Conservation (phyloP, 1,140 invertebrate species). For the Popillia japonica region DNA sequence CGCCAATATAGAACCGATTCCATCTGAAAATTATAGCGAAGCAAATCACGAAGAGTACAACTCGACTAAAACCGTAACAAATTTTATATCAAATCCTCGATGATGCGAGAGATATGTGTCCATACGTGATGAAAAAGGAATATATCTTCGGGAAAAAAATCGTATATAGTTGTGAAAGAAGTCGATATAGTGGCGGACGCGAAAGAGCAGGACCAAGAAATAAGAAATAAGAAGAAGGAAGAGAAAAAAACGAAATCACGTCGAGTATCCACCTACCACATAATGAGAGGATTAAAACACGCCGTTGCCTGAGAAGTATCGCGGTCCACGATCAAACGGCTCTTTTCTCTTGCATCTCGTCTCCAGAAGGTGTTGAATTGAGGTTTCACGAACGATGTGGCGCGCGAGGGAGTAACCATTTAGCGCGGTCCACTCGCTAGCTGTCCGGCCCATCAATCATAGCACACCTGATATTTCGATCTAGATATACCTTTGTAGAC, state of each 20-base stretch:
- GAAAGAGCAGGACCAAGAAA: neutral
- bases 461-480: conserved; percentile 54
- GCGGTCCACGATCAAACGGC: conserved; percentile 47
- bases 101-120: neutral
- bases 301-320: conserved; percentile 43
- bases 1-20: neutral
- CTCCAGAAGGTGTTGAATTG: conserved; percentile 54
- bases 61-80: conserved; percentile 25
- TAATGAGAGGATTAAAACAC: conserved; percentile 52
- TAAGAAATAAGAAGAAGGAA: neutral
- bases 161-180: too few species aligned
- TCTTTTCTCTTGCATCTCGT: neutral
- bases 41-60: neutral
- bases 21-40: neutral
- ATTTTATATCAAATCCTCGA: conserved; percentile 24
- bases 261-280: conserved; percentile 47
- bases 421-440: conserved; percentile 45
- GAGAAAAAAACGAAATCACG: neutral
- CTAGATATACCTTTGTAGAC: conserved; percentile 52
- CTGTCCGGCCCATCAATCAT: conserved; percentile 54
- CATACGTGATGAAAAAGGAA: neutral
- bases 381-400: conserved; percentile 46
- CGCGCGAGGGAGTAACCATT: conserved; percentile 52
- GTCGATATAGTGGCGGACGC: too few species aligned
- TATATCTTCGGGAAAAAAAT: neutral